Evolutionary conservation across 2,113 vertebrate genomes (phyloP).

Genomic region (Tetrax tetrax): DNA sequence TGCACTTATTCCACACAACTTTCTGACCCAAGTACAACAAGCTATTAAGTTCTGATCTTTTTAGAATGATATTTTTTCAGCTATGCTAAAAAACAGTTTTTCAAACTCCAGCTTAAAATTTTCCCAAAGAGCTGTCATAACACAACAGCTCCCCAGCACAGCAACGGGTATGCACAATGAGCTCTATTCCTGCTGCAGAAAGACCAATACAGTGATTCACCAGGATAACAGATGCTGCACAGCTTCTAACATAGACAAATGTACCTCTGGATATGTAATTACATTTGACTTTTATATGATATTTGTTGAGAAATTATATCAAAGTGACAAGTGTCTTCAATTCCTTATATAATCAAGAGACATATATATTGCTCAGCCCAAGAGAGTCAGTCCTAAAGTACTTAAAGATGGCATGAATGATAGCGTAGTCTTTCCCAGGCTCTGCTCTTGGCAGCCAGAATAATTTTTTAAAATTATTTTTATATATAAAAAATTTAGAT

Average conservation of each 20-base stretch:
- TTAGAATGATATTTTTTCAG: neutral
- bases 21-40: neutral
- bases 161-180: neutral
- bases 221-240: neutral
- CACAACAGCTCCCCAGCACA: neutral
- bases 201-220: neutral
- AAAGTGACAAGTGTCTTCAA: neutral
- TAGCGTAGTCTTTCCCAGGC: neutral
- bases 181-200: neutral
- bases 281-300: neutral
- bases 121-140: neutral
- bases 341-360: neutral
- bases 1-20: neutral
- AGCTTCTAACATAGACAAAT: neutral
- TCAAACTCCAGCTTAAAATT: neutral
- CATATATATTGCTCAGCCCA: neutral
- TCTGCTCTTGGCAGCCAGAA: neutral
- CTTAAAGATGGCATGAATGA: neutral
- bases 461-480: neutral
- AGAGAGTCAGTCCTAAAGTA: neutral
- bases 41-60: neutral
- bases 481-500: neutral
- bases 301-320: neutral
- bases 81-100: neutral
- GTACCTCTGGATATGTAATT: neutral